Base-by-base conservation (phyloP, 2,888 invertebrate genomes). In the Temnothorax ravouxi region DNA sequence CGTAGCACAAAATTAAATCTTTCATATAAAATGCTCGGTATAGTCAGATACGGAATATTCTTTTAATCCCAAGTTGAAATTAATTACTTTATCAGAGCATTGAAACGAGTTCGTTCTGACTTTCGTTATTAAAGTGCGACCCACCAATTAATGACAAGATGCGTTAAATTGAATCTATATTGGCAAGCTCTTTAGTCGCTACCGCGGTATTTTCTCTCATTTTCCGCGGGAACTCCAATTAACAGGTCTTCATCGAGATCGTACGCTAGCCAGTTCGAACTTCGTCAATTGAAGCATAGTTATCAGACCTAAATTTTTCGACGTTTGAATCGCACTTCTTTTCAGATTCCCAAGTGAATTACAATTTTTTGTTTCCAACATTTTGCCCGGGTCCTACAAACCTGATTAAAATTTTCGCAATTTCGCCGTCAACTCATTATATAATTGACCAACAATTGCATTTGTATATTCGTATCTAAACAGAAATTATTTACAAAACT, bases 401-500 rank as follows among this genome's bases (percentile, higher is more conserved):
- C 15, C 6, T 15, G 21, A 76, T 64, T 9, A n/a, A 77, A 77
- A 41, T 67, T 67, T 77, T 29, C 29, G 13, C 29, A 11, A 76
- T 64, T 64, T 25, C 44, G 9, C 44, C 29, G 15, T 29, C 29
- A 44, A 13, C n/a, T 74, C 52, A n/a, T 54, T 54, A 54, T 41
- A 77, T 77, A 54, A 52, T 29, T 52, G 64, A 50, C 18, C 50
- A 21, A 34, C 47, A 44, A 38, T 25, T 25, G 41, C 56, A 56
- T 59, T n/a, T 67, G 67, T 15, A 41, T 77, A 41, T 77, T 54
- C 41, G 15, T 29, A 54, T 38, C 54, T 77, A 56, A 54, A 67
- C 50, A 64, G 64, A 50, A 64, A 67, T 77, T 77, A 77, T 67
- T 77, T n/a, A 77, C 41, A n/a, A 77, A 77, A 77, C 25, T 67